phyloP scores from a whole-genome alignment of 2,888 invertebrate genomes.

The Hipparchia semele region DNA sequence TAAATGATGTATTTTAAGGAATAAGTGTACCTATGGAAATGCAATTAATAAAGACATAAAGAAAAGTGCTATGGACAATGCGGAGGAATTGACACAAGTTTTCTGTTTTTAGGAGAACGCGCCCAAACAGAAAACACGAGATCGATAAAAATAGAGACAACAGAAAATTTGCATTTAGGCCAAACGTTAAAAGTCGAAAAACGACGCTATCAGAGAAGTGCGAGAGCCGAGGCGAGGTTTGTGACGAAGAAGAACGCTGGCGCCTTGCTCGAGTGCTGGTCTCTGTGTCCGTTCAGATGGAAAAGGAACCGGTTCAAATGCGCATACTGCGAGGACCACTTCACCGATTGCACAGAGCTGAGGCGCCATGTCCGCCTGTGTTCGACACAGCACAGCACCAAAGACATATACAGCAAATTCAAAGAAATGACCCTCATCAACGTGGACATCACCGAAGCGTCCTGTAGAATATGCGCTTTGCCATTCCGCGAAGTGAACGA shows the following conservation, averaged over 20 bases:
- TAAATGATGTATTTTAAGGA: too few species aligned
- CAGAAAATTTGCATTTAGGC: slow-evolving; percentile 22
- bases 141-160: slow-evolving; percentile 38
- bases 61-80: slow-evolving; percentile 21
- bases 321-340: slow-evolving; percentile 69
- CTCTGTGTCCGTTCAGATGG: slow-evolving; percentile 71
- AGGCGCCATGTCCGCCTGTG: slow-evolving; percentile 64
- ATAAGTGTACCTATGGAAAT: too few species aligned
- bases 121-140: slow-evolving; percentile 54
- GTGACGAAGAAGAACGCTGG: slow-evolving; percentile 72
- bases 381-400: slow-evolving; percentile 55
- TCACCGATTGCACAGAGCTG: slow-evolving; percentile 61
- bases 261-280: slow-evolving; percentile 68
- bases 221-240: slow-evolving; percentile 65
- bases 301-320: slow-evolving; percentile 71
- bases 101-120: slow-evolving; percentile 76
- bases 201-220: slow-evolving; percentile 63
- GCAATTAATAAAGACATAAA: too few species aligned
- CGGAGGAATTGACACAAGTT: slow-evolving; percentile 52
- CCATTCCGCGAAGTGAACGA: slow-evolving; percentile 54
- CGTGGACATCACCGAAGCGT: slow-evolving; percentile 63
- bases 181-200: slow-evolving; percentile 43
- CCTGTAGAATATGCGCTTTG: slow-evolving; percentile 59
- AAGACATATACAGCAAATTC: slow-evolving; percentile 73
- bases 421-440: slow-evolving; percentile 76